Conservation (phyloP, 2,113 vertebrate genomes). For the Macquaria australasica region DNA sequence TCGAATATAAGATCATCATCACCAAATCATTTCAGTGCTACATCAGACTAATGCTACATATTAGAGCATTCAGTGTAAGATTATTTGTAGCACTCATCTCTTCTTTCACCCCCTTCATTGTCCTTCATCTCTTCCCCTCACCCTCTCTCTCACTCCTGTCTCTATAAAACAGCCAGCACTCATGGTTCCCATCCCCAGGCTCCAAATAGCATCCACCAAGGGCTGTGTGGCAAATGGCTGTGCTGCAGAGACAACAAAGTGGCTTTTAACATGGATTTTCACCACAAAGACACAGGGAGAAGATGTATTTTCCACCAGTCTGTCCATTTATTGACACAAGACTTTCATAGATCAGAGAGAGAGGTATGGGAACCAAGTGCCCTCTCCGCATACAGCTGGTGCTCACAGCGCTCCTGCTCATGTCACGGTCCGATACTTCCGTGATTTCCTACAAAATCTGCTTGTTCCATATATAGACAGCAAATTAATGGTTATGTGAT, state of each 20-base stretch:
- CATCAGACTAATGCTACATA: neutral
- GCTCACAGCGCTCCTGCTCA: slow-evolving; percentile 2
- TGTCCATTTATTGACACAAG: slow-evolving; percentile 50
- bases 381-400: slow-evolving; percentile 3
- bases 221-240: slow-evolving; percentile 52
- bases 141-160: slow-evolving; percentile 7
- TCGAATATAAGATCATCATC: neutral
- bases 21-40: neutral
- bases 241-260: slow-evolving; percentile 51
- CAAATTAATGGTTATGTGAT: slow-evolving; percentile 1
- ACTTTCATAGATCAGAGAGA: slow-evolving; percentile 23
- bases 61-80: neutral
- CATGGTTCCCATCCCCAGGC: slow-evolving; percentile 55
- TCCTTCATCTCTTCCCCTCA: slow-evolving; percentile 2
- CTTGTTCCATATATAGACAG: neutral
- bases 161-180: slow-evolving; percentile 52
- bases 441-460: neutral
- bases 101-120: slow-evolving; percentile 8
- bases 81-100: slow-evolving; percentile 1
- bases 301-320: slow-evolving; percentile 47
- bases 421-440: neutral
- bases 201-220: slow-evolving; percentile 67
- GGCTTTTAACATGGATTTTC: slow-evolving; percentile 58
- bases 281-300: slow-evolving; percentile 24
- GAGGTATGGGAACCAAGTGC: slow-evolving; percentile 18